Base-by-base conservation (phyloP, 2,888 invertebrate genomes). In the Neoascia interrupta region DNA sequence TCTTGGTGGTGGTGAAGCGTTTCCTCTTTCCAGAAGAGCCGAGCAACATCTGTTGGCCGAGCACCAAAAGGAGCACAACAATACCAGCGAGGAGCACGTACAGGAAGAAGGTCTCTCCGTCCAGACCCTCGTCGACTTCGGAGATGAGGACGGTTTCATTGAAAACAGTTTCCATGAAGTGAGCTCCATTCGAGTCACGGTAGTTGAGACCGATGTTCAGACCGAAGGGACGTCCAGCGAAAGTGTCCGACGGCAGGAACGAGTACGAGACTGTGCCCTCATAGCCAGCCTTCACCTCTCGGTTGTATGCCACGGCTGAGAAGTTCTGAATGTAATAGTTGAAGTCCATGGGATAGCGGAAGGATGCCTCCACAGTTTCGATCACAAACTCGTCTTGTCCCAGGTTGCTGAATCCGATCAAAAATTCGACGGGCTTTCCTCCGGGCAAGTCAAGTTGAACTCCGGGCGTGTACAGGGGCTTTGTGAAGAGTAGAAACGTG, bases 281-380 rank as follows among this genome's bases (percentile, higher is more conserved):
- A 82, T 97, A 94, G 60, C 93, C 93, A 0, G 98, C 95, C 84
- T 96, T 94, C 0, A 99, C 96, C 83, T 95, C 92, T 83, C 94
- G 93, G 86, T 96, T 95, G 89, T 95, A 97, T 1, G 93, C 92
- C 84, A 97, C 91, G 0, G 96, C 94, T 0, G 98, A 97, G 90
- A 99, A 99, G 90, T 99, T 99, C 90, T 99, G 98, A 83, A 99
- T 97, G 90, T 96, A 96, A 90, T 97, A 99, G 83, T 94, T 97
- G 90, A 97, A 99, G 90, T 99, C 99, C 95, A 98, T 96, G 5
- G 99, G 98, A 87, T 99, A 99, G 83, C 98, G 94, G 93, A 99
- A 98, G 0, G 99, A 98, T 0, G 98, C 98, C 85, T 99, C 99
- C 86, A 99, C 92, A 4, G 95, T 94, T 87, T 99, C 98, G 16